Evolutionary conservation across 2,888 invertebrate genomes (phyloP), one percentile per base, ranked within the genome.

Genomic region (Chymomyza caudatula): DNA sequence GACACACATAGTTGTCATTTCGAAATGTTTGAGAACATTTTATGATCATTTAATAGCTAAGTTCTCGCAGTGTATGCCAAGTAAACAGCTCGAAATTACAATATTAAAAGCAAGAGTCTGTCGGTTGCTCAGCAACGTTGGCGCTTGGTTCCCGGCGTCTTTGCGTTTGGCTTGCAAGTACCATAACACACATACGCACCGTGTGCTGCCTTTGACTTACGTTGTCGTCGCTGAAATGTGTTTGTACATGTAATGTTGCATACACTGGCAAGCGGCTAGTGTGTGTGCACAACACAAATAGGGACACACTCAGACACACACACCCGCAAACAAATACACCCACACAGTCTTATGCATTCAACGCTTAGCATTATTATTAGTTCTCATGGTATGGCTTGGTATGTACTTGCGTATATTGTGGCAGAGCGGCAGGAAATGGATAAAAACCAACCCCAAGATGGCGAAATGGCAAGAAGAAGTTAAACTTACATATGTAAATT

Each of bases 401-500:
- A 29, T 11, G 11, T 29, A 29, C 11, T 1, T 37, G 11, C 11
- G 11, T 25, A 25, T 37, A 37, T 13, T 37, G 29, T 37, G 29
- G 29, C 11, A 19, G 15, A 25, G 57, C 23, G 17, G 11, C 20
- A 25, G 73, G 57, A 73, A 67, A 72, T 55, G 73, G 73, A 64
- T n/a, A 63, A 64, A 62, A 47, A 52, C 42, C 37, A 60, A 60
- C 47, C 19, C 29, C 29, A 37, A 37, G 8, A 20, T 51, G 11
- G 15, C 8, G 51, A 51, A 6, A 20, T 17, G 19, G 20, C 20
- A 11, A 51, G 20, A 11, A 51, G 11, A 51, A 51, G 19, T 17
- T 42, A 55, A 23, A 44, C 57, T 67, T 66, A 68, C 68, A 65
- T 76, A 80, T 84, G 79, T 70, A 80, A 84, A 80, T 84, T 37